These are phyloP conservation scores for Anser brachyrhynchus DNA, from an alignment of 2,113 vertebrate genomes.

Conservation along the genomic window DNA sequence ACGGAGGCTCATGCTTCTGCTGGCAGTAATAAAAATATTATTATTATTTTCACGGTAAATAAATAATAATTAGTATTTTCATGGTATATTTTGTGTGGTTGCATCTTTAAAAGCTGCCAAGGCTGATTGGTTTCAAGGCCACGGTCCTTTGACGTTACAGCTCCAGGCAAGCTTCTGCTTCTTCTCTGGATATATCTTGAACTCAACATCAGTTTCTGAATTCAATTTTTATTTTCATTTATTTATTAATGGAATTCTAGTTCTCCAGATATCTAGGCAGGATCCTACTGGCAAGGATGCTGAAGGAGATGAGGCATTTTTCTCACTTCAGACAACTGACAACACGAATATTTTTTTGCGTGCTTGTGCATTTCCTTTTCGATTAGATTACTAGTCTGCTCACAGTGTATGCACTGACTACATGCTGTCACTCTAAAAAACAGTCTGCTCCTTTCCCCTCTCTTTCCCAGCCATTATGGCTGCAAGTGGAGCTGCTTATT, in stretches of 20 bases:
- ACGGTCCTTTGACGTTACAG: fast-evolving
- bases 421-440: neutral
- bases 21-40: too few species aligned
- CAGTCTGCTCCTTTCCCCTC: neutral
- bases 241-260: neutral
- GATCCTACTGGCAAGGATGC: neutral
- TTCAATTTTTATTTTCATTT: neutral
- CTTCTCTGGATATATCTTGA: neutral
- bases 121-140: neutral
- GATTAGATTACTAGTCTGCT: neutral
- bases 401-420: fast-evolving
- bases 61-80: too few species aligned
- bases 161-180: neutral
- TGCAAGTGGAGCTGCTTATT: neutral
- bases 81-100: neutral
- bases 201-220: neutral
- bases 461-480: neutral
- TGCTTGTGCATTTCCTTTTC: neutral
- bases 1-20: fast-evolving
- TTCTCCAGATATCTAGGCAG: neutral
- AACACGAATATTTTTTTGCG: neutral
- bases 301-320: neutral
- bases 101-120: fast-evolving
- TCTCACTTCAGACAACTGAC: neutral
- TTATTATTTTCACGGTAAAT: too few species aligned